Base-by-base conservation (phyloP, 2,888 invertebrate genomes). In the Herminia tarsipennalis region DNA sequence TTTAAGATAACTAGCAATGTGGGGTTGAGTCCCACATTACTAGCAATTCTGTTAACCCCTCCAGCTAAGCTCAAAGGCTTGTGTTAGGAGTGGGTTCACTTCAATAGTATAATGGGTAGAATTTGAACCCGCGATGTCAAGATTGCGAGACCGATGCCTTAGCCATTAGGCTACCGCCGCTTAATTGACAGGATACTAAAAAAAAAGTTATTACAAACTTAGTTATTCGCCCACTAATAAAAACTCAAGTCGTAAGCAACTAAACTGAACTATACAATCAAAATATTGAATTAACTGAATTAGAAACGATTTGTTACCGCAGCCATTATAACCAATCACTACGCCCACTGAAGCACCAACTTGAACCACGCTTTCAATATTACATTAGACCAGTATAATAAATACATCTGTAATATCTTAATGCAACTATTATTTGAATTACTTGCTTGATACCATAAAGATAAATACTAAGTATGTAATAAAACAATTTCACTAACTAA, bases 231-330 rank as follows among this genome's bases (percentile, higher is more conserved):
- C 44, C 41, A 37, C 42, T 22, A 50, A 6, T 38, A 35, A 21
- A 21, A 29, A 25, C 35, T 46, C 37, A 28, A 28, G 10, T 18
- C 22, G 22, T 29, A 34, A 44, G 37, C 41, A 39, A 36, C 53
- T 28, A 38, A 47, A 63, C 29, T 39, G 21, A 40, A 42, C 34
- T 35, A 39, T 5, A 24, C 9, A 30, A 65, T 52, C 59, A 65
- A 63, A 61, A 65, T 47, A 63, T 66, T 63, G 51, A 66, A 57
- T 62, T 63, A 63, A 54, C 44, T 39, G 33, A 66, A 62, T 66
- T 57, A 55, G 46, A 25, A 42, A 35, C 58, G 30, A 66, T 66
- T 62, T 66, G 59, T 50, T 50, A 55, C 58, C 58, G 18, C 64
- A 58, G 36, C 46, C 45, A 57, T 62, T 52, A 54, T 37, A 37